Base-by-base conservation (phyloP, 2,888 invertebrate genomes). In the Urechis unicinctus region DNA sequence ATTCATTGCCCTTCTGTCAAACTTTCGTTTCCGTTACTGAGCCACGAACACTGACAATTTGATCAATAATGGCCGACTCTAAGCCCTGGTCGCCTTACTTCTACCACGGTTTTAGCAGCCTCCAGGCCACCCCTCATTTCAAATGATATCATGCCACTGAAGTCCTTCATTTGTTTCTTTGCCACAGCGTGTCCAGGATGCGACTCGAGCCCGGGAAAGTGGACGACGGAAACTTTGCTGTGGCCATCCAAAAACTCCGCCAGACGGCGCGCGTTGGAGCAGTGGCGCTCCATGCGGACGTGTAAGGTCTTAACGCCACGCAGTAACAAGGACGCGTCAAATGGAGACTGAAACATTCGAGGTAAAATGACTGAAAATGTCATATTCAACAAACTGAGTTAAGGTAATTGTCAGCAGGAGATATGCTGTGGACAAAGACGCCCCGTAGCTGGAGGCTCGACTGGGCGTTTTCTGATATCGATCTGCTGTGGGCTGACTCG, bases 131-230 rank as follows among this genome's bases (percentile, higher is more conserved):
- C 93, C 68, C 86, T 86, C 26, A 95, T 82, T 68, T 88, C 91
- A 72, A 96, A 91, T 21, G 91, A 87, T 68, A 97, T 83, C 81
- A 96, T 90, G 3, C 96, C 96, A 60, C 94, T 91, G 79, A 90
- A 90, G 0, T 93, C 92, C 52, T 85, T 84, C 75, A 75, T 74
- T 80, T 96, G 95, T 69, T 82, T 85, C 67, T 87, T 83, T 6
- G 73, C 74, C 13, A 73, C 41, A 4, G 66, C 66, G 59, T 76
- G 71, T 25, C 66, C 66, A 1, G 73, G 72, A 50, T 75, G 71
- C 3, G 71, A 68, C 13, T 60, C 47, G 1, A 75, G 66, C 0
- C 75, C 88, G 63, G 94, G 93, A 80, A 93, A 91, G 55, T 88
- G 67, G 26, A 64, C 59, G 13, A 13, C 29, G 3, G 13, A 21